Base-by-base conservation (phyloP, 2,888 invertebrate genomes). In the Scaeva pyrastri region DNA sequence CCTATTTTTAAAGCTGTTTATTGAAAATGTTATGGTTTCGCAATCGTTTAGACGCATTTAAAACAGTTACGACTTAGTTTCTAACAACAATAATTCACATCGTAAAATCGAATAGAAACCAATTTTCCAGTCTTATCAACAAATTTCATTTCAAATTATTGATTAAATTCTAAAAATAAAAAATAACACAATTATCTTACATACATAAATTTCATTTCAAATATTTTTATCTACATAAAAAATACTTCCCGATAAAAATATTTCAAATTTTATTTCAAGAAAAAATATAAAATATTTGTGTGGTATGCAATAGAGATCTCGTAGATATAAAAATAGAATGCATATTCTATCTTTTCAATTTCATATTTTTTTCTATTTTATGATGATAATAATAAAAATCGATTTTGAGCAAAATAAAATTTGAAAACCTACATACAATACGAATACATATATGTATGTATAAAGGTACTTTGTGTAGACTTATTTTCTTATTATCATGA, bases 371-470 rank as follows among this genome's bases (percentile, higher is more conserved):
- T 50, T 50, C 6, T 39, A 21, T 12, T 60, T 60, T 11, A 60
- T 21, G 8, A 60, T 41, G 12, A 21, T 14, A 21, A 19, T 19
- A 60, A 48, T 48, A 48, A 48, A 60, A 60, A 60, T 60, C 39
- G 21, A 60, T 41, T 41, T 60, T 39, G 14, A 60, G 14, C 19
- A 60, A 58, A 36, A 58, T 58, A 23, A 50, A 23, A 50, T 39
- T 39, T 14, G 1, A 58, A 58, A 60, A 23, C 2, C 52, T 7
- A 31, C 31, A 31, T 31, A 4, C n/a, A n/a, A n/a, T 26, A 26
- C 26, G 7, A 6, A 26, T 26, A 26, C 26, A 26, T 26, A 1
- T 26, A 26, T 7, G 16, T 8, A n/a, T n/a, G n/a, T n/a, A n/a
- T n/a, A n/a, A n/a, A n/a, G n/a, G 1, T 43, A n/a, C n/a, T 43